phyloP scores from a whole-genome alignment of 2,888 invertebrate genomes.

The Allacma fusca region DNA sequence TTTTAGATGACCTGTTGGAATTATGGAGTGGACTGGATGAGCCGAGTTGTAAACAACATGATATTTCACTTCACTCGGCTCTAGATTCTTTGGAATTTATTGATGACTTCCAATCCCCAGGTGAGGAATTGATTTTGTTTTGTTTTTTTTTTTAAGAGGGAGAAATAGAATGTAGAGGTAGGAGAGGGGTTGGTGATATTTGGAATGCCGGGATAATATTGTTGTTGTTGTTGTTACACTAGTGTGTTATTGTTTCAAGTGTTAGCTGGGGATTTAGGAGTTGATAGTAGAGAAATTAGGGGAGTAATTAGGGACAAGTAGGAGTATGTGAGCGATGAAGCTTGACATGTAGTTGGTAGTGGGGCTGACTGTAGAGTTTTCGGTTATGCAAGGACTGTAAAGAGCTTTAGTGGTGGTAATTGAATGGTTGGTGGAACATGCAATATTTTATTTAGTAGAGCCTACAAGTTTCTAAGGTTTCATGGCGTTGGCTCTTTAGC shows the following conservation, averaged over 20 bases:
- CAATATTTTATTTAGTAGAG: no score
- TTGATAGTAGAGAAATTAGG: neutral
- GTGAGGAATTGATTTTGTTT: neutral
- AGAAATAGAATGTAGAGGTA: neutral
- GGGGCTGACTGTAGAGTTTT: no score
- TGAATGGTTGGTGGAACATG: no score
- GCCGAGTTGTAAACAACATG: slow-evolving; percentile 41
- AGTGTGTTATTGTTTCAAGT: no score
- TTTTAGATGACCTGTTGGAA: slow-evolving; percentile 56
- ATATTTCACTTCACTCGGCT: slow-evolving; percentile 52
- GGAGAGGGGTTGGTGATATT: neutral
- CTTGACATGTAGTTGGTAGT: neutral
- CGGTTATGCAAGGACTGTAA: no score
- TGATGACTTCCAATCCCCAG: slow-evolving; percentile 48
- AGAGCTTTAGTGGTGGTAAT: no score
- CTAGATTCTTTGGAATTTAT: slow-evolving; percentile 53
- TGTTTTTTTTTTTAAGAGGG: neutral
- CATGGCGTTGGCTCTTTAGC: neutral
- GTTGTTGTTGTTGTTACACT: neutral
- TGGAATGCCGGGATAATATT: no score
- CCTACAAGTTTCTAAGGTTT: no score
- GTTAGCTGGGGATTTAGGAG: slow-evolving; percentile 9
- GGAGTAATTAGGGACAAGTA: neutral
- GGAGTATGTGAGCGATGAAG: neutral
- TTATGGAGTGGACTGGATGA: slow-evolving; percentile 53